These are phyloP conservation scores for Rhaphigaster nebulosa DNA, from an alignment of 2,888 invertebrate genomes.

Conservation along the genomic window DNA sequence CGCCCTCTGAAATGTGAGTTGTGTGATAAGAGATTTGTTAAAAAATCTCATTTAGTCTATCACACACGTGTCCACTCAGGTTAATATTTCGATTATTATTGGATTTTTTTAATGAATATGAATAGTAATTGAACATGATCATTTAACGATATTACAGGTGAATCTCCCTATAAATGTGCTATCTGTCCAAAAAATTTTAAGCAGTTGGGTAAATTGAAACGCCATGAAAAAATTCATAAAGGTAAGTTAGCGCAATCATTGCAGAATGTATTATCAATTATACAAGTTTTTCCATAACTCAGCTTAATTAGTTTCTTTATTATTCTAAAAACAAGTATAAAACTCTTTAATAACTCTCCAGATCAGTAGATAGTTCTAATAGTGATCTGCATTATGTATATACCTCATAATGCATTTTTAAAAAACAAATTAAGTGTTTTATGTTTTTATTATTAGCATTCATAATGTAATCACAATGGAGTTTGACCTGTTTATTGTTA, in stretches of 20 bases:
- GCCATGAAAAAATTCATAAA: conserved; percentile 68
- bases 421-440: too few species aligned
- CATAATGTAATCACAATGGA: too few species aligned
- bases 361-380: too few species aligned
- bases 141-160: conserved; percentile 66
- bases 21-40: conserved; percentile 64
- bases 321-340: too few species aligned
- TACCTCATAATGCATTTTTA: too few species aligned
- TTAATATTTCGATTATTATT: conserved; percentile 53
- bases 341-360: too few species aligned
- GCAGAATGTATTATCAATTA: background rate
- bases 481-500: too few species aligned
- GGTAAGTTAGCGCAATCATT: conserved; percentile 62
- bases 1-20: conserved; percentile 63
- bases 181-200: conserved; percentile 69
- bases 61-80: conserved; percentile 64
- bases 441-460: too few species aligned
- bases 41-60: conserved; percentile 63
- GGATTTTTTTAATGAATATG: background rate
- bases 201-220: conserved; percentile 68
- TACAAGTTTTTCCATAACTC: background rate
- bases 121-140: background rate
- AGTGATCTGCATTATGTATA: too few species aligned
- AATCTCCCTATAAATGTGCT: conserved; percentile 68
- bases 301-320: too few species aligned